Conservation (phyloP, 2,888 invertebrate species). For the Drosophila cracens region DNA sequence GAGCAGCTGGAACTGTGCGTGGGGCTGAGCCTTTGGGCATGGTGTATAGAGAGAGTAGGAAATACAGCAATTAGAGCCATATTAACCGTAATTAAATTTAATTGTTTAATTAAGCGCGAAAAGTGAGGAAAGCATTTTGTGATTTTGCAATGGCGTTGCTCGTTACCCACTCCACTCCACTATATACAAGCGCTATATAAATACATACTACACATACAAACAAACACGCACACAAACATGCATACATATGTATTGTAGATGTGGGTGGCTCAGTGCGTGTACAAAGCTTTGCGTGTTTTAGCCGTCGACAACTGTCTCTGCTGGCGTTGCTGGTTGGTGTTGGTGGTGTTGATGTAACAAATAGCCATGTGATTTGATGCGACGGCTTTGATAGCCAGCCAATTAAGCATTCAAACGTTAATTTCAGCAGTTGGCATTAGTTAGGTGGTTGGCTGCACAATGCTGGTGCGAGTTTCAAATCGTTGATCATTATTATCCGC, state of each 20-base stretch:
- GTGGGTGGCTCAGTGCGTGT: slow-evolving; percentile 62
- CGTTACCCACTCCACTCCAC: slow-evolving; percentile 10
- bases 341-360: slow-evolving; percentile 73
- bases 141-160: slow-evolving; percentile 70
- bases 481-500: slow-evolving; percentile 13
- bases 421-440: slow-evolving; percentile 73
- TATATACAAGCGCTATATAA: slow-evolving; percentile 28
- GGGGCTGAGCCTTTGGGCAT: slow-evolving; percentile 49
- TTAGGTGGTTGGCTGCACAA: slow-evolving; percentile 50
- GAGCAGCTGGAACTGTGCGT: slow-evolving; percentile 61
- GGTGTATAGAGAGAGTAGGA: slow-evolving; percentile 71
- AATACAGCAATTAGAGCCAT: slow-evolving; percentile 85
- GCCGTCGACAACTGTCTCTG: slow-evolving; percentile 40
- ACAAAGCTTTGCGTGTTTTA: slow-evolving; percentile 64
- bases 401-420: slow-evolving; percentile 78
- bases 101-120: slow-evolving; percentile 85
- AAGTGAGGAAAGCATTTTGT: slow-evolving; percentile 80
- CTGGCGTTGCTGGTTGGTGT: slow-evolving; percentile 16
- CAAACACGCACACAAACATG: slow-evolving; percentile 20
- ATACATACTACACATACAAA: slow-evolving; percentile 5
- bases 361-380: slow-evolving; percentile 79
- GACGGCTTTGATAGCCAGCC: slow-evolving; percentile 75
- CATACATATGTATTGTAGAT: slow-evolving; percentile 13
- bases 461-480: slow-evolving; percentile 20
- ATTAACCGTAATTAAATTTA: slow-evolving; percentile 85